These are phyloP conservation scores for Oncopodura yosiiana DNA, from an alignment of 1,140 invertebrate species.

Conservation along the genomic window DNA sequence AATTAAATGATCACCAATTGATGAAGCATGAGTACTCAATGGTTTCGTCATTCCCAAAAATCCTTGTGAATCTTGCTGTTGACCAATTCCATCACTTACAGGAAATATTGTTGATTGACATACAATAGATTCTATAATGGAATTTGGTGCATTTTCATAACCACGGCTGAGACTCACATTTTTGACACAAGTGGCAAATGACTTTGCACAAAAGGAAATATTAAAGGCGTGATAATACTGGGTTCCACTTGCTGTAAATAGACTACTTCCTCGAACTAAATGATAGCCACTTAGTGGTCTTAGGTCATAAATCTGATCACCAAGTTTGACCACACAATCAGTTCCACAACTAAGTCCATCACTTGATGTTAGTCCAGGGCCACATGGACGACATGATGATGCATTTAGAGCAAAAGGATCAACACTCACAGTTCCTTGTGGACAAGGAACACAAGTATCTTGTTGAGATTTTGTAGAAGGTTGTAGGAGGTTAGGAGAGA, in stretches of 20 bases:
- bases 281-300: slow-evolving; percentile 42
- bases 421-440: slow-evolving; percentile 44
- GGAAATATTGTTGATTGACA: slow-evolving; percentile 48
- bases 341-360: slow-evolving; percentile 41
- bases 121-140: slow-evolving; percentile 39
- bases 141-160: slow-evolving; percentile 25
- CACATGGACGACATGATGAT: slow-evolving; percentile 47
- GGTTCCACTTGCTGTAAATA: slow-evolving; percentile 50
- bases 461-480: too few species aligned
- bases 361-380: slow-evolving; percentile 40
- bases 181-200: slow-evolving; percentile 40
- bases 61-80: slow-evolving; percentile 16
- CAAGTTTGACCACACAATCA: slow-evolving; percentile 39
- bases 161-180: slow-evolving; percentile 31
- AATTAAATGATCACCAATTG: slow-evolving; percentile 45
- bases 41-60: slow-evolving; percentile 35
- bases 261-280: slow-evolving; percentile 40
- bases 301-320: slow-evolving; percentile 43
- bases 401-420: slow-evolving; percentile 42
- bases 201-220: slow-evolving; percentile 45
- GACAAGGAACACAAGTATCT: slow-evolving; percentile 45
- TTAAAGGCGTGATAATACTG: slow-evolving; percentile 53
- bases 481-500: too few species aligned
- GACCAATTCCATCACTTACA: slow-evolving; percentile 4
- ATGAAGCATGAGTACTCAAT: slow-evolving; percentile 45